Percentiles rank a stretch among this genome's conserved stretches.
Evolutionary conservation across 2,113 vertebrate species (phyloP).

Genomic region (Zootoca vivipara): DNA sequence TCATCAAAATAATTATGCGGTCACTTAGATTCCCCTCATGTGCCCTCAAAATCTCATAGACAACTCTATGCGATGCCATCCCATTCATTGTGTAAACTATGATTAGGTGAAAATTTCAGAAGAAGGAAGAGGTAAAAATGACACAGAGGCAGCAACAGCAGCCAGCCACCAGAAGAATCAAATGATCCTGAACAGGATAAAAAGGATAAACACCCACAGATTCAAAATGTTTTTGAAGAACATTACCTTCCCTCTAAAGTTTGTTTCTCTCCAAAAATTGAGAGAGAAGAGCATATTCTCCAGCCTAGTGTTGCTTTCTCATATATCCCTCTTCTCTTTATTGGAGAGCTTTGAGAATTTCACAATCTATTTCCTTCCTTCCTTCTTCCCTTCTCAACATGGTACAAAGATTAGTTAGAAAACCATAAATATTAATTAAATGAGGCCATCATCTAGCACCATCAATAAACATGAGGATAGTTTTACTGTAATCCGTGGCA

Average conservation of each 20-base stretch:
- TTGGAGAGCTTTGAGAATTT: not conserved
- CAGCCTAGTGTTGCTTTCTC: not conserved
- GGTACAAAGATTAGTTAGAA: not conserved
- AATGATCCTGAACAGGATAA: not conserved
- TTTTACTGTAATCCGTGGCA: not conserved
- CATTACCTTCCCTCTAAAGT: not conserved
- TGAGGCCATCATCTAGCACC: not conserved
- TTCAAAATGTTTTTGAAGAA: not conserved
- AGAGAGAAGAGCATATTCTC: not conserved
- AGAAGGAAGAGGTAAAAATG: not conserved
- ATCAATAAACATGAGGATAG: not conserved
- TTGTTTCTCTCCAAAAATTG: not conserved
- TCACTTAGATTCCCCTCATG: not conserved
- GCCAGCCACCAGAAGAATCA: not conserved
- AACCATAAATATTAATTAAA: conserved; percentile 4
- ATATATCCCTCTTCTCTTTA: not conserved
- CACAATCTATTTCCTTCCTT: not conserved
- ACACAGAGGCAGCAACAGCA: not conserved
- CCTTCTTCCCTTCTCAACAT: not conserved
- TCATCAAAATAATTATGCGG: not conserved
- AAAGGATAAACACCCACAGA: not conserved
- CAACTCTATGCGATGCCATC: not conserved
- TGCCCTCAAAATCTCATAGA: not conserved
- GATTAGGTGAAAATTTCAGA: not conserved
- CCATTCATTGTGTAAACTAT: not conserved